phyloP scores from a whole-genome alignment of 1,140 invertebrate species.

The Holcopasites calliopsidis region DNA sequence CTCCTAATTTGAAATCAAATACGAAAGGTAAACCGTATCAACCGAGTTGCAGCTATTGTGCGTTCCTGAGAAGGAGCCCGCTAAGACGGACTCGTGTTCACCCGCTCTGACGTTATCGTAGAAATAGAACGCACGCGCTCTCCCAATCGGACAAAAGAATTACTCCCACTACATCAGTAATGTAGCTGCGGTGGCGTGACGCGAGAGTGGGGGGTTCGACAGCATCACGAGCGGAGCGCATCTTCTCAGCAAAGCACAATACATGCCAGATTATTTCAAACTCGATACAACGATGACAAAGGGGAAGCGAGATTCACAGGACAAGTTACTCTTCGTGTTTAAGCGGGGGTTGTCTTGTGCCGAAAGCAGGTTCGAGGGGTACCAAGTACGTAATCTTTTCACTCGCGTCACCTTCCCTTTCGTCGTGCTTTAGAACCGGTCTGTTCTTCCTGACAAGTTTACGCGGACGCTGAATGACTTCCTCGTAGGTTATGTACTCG shows the following conservation, averaged over 20 bases:
- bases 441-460: conserved; percentile 69
- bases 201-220: no score
- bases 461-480: conserved; percentile 63
- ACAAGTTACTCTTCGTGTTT: conserved; percentile 42
- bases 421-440: conserved; percentile 69
- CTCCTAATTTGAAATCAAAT: background rate
- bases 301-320: background rate
- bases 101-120: no score
- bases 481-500: conserved; percentile 71
- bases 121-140: no score
- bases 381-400: conserved; percentile 77
- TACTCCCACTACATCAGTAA: no score
- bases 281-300: background rate
- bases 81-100: no score
- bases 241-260: no score
- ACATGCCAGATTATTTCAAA: conserved; percentile 19
- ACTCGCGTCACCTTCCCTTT: conserved; percentile 66
- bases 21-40: background rate
- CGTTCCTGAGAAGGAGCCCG: no score
- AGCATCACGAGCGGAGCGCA: no score
- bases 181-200: no score
- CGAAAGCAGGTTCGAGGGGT: conserved; percentile 70
- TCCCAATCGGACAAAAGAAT: no score
- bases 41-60: conserved; percentile 1
- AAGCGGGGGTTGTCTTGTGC: conserved; percentile 65